Evolutionary conservation across 1,140 invertebrate species (phyloP), one percentile per base, ranked within the genome.

Genomic region (Nasonia vitripennis): DNA sequence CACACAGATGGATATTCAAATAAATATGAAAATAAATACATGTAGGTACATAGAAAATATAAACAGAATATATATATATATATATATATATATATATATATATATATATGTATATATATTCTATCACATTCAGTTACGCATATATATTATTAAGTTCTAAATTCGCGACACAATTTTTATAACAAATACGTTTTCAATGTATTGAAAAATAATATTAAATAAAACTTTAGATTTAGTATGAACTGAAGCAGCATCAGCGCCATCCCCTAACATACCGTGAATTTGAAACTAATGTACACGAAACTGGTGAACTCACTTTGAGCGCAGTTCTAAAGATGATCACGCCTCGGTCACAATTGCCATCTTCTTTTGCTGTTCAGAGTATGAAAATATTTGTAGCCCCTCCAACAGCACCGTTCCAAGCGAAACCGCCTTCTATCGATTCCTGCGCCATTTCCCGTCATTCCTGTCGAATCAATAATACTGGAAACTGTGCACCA

Each of bases 371-470:
- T 91, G 89, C 88, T 89, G 89, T 89, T 89, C 91, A 88, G 90
- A 91, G 90, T 92, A 93, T 92, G 91, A 93, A 93, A 93, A 93
- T 93, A 93, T 93, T 93, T 91, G 88, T 85, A 87, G 87, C 89
- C 88, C 87, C 88, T 87, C 87, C 83, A 88, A 86, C 77, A 84
- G 85, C 81, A 73, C 87, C 71, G 62, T 79, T 77, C 73, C 51
- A 70, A 81, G 12, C 45, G 45, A 23, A 79, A 87, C 91, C 92
- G 91, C 92, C 92, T 91, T 91, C 90, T 93, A 93, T 93, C 92
- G 92, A 93, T 93, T 93, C 89, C 92, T 93, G 91, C 92, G 91
- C 92, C 89, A 92, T 92, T 92, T 92, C 90, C 90, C 92, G 91
- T 92, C 91, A 90, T 91, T 91, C 91, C 90, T 89, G 89, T 89